A percentile compares a stretch with the other conserved stretches of the same genome.
These are phyloP conservation scores for Antigone vipio DNA, from an alignment of 2,113 vertebrate species.

Conservation along the genomic window DNA sequence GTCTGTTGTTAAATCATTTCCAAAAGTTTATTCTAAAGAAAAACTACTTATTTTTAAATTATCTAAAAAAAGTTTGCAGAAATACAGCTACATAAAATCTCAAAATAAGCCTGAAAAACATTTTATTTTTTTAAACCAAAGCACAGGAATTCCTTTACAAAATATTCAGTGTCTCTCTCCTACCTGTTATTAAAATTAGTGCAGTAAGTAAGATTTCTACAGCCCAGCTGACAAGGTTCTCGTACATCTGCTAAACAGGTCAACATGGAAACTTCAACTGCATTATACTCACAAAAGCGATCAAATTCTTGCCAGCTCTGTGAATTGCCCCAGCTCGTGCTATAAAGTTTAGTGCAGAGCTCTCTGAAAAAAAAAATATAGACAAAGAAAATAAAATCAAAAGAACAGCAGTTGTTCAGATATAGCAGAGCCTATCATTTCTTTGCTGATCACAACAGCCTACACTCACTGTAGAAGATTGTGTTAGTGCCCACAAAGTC, in stretches of 20 bases:
- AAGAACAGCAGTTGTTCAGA: not conserved
- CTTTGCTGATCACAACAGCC: not conserved
- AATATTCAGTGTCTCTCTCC: slow-evolving; percentile 54
- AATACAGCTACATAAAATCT: not conserved
- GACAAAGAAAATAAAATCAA: not conserved
- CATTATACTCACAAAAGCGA: slow-evolving; percentile 93
- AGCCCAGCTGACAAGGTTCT: slow-evolving; percentile 97
- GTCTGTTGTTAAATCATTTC: not conserved
- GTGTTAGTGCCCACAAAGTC: not conserved
- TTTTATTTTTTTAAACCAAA: slow-evolving; percentile 31
- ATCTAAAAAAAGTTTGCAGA: not conserved
- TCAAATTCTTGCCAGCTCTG: slow-evolving; percentile 99
- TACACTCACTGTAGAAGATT: not conserved
- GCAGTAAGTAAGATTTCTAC: slow-evolving; percentile 94
- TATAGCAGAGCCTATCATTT: not conserved
- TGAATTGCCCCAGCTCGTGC: slow-evolving; percentile 93
- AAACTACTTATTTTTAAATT: not conserved
- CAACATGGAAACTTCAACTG: slow-evolving; percentile 91
- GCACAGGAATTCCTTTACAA: slow-evolving; percentile 40
- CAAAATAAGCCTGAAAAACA: slow-evolving; percentile 3
- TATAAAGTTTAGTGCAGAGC: slow-evolving; percentile 93
- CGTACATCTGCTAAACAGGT: slow-evolving; percentile 95
- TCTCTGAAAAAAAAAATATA: slow-evolving; percentile 73
- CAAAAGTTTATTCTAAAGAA: not conserved
- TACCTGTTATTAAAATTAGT: slow-evolving; percentile 99